A percentile compares a stretch with the other conserved stretches of the same genome.
Evolutionary conservation across 2,797 vertebrate genomes (phyloP).

Genomic region (Tadarida brasiliensis): DNA sequence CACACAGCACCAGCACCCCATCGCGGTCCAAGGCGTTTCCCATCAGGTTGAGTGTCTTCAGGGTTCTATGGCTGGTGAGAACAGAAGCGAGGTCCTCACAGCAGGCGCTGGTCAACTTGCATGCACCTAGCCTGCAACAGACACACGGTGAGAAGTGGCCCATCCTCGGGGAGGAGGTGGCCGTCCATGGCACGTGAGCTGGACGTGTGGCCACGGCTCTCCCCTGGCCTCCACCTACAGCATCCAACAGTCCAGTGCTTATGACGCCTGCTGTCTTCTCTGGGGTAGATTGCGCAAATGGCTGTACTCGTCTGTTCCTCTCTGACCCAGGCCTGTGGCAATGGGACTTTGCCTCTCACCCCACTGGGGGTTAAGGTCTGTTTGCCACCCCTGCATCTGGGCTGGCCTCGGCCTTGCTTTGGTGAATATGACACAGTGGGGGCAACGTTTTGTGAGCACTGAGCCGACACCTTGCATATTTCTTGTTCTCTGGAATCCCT

Average conservation of each 20-base stretch:
- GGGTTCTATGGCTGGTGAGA: background rate
- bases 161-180: rapidly evolving
- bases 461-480: background rate
- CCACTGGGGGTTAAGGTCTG: background rate
- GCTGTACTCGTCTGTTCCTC: too few species aligned
- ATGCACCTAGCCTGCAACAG: background rate
- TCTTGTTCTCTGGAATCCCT: background rate
- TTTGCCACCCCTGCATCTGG: background rate
- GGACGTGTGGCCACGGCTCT: background rate
- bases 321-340: background rate
- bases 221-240: rapidly evolving
- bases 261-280: background rate
- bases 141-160: rapidly evolving
- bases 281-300: too few species aligned
- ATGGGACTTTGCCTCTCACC: background rate
- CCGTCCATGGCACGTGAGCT: rapidly evolving
- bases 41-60: background rate
- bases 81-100: background rate
- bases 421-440: too few species aligned
- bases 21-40: background rate
- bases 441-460: background rate
- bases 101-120: background rate
- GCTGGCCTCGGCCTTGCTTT: background rate
- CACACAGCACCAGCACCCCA: background rate
- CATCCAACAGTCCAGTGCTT: rapidly evolving